Base-by-base conservation (phyloP, 2,888 invertebrate genomes). In the Tribolium freemani region DNA sequence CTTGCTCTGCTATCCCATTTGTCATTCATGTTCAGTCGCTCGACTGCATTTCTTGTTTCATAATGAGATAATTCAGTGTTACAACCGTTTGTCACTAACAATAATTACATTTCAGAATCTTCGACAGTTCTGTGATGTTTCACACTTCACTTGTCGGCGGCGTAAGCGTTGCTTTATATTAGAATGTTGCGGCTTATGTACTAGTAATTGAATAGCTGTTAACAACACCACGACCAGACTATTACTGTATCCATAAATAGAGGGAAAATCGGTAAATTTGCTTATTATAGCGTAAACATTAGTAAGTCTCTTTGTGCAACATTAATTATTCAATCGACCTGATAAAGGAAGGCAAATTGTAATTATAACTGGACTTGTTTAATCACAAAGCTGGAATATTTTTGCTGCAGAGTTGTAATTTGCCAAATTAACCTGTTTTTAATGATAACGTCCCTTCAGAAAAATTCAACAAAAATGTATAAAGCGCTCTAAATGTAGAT, bases 121-220 rank as follows among this genome's bases (percentile, higher is more conserved):
- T 58, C 44, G 58, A 68, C 50, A 68, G 68, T 50, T 38, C 21
- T 21, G 58, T 48, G 68, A 68, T 68, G 58, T 64, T 38, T 54
- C 45, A 10, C 53, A 53, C 53, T 54, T 45, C 45, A 54, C 51
- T 63, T 64, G 63, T n/a, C 21, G 54, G 26, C 30, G 46, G 45
- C 26, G 57, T 68, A 58, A 68, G 57, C 57, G 58, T 54, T 54
- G 57, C 68, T 48, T 68, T 68, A 46, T 58, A 31, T 57, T 58
- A 57, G 46, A 48, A 46, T 57, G 68, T 50, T 58, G 57, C 50
- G 68, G 68, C 57, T 56, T 58, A 50, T 58, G 50, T 48, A 26
- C 50, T n/a, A 13, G 38, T 50, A 38, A 57, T 57, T 31, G 38
- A 38, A 57, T 68, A n/a, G 26, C 30, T 57, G 48, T 45, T 66